These are phyloP conservation scores for Cochlearius cochlearius DNA, from an alignment of 2,113 vertebrate genomes.

Conservation along the genomic window DNA sequence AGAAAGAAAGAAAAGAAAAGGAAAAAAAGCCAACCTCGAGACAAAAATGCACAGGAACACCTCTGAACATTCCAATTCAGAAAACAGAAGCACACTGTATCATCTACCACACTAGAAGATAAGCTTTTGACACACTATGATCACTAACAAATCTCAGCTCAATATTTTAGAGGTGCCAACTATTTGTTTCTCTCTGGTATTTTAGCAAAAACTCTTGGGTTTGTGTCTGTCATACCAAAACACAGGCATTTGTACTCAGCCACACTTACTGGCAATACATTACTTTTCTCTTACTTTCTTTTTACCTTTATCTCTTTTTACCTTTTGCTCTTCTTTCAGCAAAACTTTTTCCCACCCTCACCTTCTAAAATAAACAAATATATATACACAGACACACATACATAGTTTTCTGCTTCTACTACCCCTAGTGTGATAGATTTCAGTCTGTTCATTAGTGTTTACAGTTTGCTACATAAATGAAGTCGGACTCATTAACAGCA, in stretches of 20 bases:
- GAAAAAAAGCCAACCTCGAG: too few species aligned
- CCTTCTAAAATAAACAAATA: neutral
- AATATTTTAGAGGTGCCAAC: neutral
- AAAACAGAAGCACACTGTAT: neutral
- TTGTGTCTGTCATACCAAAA: neutral
- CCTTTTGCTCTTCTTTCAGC: neutral
- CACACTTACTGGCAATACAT: neutral
- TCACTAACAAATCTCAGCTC: neutral
- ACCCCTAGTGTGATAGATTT: neutral
- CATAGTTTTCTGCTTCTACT: neutral
- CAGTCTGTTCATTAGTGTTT: neutral
- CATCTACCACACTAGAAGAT: neutral
- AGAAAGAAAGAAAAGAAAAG: neutral
- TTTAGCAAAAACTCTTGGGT: neutral
- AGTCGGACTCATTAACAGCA: neutral
- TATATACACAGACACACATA: rapidly evolving
- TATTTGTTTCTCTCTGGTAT: neutral
- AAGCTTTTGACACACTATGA: neutral
- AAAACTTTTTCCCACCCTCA: neutral
- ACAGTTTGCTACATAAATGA: neutral
- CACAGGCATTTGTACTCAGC: neutral
- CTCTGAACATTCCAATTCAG: neutral
- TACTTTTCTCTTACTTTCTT: neutral
- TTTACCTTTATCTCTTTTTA: neutral
- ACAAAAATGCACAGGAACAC: neutral